Conservation (phyloP, 2,113 vertebrate species). For the Oryzias celebensis region DNA sequence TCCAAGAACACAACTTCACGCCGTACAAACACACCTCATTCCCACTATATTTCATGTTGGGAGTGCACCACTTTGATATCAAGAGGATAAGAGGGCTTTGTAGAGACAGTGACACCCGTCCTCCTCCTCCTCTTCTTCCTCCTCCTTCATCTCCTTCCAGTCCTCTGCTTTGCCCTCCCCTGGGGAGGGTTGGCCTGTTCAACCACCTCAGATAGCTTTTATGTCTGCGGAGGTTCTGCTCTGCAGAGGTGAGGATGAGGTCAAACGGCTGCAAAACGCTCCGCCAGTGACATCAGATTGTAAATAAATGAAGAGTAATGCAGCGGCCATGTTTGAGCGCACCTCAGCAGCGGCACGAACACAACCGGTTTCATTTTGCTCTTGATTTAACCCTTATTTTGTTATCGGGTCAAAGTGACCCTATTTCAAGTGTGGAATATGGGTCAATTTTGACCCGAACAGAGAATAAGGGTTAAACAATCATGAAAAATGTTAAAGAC, state of each 20-base stretch:
- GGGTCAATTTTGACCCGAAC: no score
- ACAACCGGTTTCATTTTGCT: constrained; percentile 7
- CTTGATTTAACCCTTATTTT: neutral
- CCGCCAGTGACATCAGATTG: constrained; percentile 9
- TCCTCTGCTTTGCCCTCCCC: constrained; percentile 46
- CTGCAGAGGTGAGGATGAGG: constrained; percentile 58
- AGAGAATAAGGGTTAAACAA: no score
- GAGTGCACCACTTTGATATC: constrained; percentile 67
- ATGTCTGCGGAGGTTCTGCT: constrained; percentile 53
- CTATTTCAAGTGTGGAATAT: no score
- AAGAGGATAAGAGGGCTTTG: constrained; percentile 64
- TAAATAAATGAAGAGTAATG: constrained; percentile 33
- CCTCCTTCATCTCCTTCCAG: constrained; percentile 40
- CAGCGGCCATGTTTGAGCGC: constrained; percentile 26
- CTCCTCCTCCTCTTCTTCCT: constrained; percentile 47
- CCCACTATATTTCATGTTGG: constrained; percentile 47
- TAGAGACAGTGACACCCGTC: constrained; percentile 50
- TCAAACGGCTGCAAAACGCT: constrained; percentile 46
- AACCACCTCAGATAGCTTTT: constrained; percentile 45
- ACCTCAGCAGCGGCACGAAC: constrained; percentile 15
- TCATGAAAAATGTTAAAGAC: no score
- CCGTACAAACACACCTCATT: constrained; percentile 47
- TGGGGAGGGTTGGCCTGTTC: constrained; percentile 51
- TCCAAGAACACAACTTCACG: no score
- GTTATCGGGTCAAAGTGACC: no score